Conservation (phyloP, 2,113 vertebrate genomes). For the Esox niger region DNA sequence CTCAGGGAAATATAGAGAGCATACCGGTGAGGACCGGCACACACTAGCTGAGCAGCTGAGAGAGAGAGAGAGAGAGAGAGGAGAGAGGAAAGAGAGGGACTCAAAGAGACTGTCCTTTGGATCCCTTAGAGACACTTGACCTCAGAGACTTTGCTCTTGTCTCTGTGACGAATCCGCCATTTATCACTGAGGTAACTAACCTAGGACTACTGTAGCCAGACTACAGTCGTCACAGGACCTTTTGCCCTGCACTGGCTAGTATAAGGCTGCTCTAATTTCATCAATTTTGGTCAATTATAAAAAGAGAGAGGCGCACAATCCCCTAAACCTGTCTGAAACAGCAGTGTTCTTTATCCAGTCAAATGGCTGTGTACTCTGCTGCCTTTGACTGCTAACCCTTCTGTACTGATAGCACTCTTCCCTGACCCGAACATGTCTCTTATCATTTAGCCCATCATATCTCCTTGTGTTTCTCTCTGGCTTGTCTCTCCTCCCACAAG, state of each 20-base stretch:
- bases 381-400: too few species aligned
- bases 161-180: conserved; percentile 58
- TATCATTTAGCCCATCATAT: too few species aligned
- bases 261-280: conserved; percentile 41
- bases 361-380: too few species aligned
- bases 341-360: too few species aligned
- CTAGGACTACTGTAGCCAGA: conserved; percentile 48
- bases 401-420: too few species aligned
- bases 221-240: conserved; percentile 14
- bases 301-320: conserved; percentile 42
- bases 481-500: too few species aligned
- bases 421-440: too few species aligned
- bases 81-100: too few species aligned
- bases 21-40: neutral
- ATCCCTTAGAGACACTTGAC: conserved; percentile 62
- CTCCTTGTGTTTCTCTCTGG: too few species aligned
- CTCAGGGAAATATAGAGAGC: neutral
- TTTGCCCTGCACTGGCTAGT: neutral
- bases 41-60: neutral
- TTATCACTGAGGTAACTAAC: conserved; percentile 64
- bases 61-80: neutral
- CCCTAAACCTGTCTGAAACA: conserved; percentile 33
- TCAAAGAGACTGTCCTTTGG: conserved; percentile 41
- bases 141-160: conserved; percentile 52
- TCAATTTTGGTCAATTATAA: conserved; percentile 38